Conservation (phyloP, 2,888 invertebrate genomes). For the Tetragonula carbonaria region DNA sequence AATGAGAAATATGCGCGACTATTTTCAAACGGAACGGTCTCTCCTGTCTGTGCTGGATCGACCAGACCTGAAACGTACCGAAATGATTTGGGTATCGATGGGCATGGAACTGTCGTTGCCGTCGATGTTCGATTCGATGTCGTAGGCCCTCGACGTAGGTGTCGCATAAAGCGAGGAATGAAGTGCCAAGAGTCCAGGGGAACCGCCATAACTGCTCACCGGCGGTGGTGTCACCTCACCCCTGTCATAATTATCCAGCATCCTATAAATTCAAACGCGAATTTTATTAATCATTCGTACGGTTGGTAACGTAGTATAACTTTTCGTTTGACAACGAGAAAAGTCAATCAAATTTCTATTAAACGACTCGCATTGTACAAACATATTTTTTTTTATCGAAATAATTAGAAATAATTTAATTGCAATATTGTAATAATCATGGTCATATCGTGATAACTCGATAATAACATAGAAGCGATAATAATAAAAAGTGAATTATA, state of each 20-base stretch:
- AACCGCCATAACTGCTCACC: conserved; percentile 81
- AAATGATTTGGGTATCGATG: conserved; percentile 83
- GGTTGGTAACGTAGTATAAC: neutral
- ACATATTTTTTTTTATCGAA: too few relatives aligned
- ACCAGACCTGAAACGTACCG: conserved; percentile 72
- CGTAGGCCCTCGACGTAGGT: conserved; percentile 79
- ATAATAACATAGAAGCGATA: too few relatives aligned
- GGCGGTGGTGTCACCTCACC: conserved; percentile 83
- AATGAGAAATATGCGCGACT: conserved; percentile 46
- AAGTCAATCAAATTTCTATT: too few relatives aligned
- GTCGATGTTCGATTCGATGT: conserved; percentile 82
- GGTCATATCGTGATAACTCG: too few relatives aligned
- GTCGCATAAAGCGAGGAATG: conserved; percentile 82
- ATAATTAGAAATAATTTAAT: too few relatives aligned
- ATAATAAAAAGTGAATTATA: too few relatives aligned
- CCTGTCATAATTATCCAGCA: conserved; percentile 84
- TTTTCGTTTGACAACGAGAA: too few relatives aligned
- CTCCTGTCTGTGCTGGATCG: neutral
- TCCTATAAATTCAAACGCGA: conserved; percentile 75
- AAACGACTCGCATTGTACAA: too few relatives aligned
- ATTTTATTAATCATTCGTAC: conserved; percentile 42
- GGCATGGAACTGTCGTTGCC: conserved; percentile 82
- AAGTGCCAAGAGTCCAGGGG: conserved; percentile 81
- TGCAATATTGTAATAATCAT: too few relatives aligned
- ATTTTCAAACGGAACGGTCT: conserved; percentile 24